phyloP scores from a whole-genome alignment of 2,888 invertebrate genomes.

The Homarus gammarus region DNA sequence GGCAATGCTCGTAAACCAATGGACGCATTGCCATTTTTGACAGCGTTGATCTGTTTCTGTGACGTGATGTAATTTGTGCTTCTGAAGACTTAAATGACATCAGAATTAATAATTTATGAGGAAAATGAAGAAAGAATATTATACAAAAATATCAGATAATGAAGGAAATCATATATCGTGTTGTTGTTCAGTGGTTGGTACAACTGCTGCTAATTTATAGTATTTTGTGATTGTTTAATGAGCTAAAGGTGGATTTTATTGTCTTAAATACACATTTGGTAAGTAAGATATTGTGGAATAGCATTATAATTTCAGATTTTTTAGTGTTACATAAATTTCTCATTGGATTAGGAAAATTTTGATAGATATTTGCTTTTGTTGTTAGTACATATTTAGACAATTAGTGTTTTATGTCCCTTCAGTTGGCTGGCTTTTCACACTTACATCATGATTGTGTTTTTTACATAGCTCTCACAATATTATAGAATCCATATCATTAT shows the following conservation, averaged over 20 bases:
- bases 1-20: conserved; percentile 47
- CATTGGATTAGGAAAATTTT: neutral
- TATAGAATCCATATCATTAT: no score
- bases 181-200: neutral
- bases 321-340: neutral
- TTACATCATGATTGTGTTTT: no score
- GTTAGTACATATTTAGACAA: neutral
- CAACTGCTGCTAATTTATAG: neutral
- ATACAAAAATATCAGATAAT: neutral
- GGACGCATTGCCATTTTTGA: conserved; percentile 8
- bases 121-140: neutral
- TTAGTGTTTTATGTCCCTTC: no score
- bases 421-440: no score
- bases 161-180: neutral
- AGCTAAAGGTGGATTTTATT: neutral
- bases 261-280: neutral
- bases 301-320: neutral
- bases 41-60: neutral
- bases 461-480: no score
- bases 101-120: neutral
- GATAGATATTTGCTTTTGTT: neutral
- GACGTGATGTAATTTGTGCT: neutral
- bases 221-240: neutral
- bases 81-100: neutral
- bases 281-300: neutral